A percentile compares a stretch with the other conserved stretches of the same genome.
Evolutionary conservation across 2,888 invertebrate genomes (phyloP).

Genomic region (Drosophila lacicola): DNA sequence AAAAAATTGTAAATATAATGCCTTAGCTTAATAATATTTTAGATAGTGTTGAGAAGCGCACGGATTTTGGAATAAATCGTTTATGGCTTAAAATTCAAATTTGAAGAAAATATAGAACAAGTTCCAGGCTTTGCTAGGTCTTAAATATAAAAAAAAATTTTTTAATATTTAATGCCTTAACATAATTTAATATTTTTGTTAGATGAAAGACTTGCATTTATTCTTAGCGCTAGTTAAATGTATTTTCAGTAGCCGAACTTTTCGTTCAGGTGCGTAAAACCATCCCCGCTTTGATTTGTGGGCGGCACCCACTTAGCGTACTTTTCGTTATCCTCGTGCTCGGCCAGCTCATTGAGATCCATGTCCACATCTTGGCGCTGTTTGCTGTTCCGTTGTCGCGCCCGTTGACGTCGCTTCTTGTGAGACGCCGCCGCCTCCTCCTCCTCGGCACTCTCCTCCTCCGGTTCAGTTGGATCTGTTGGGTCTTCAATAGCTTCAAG

Average conservation of each 20-base stretch:
- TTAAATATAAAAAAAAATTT: neutral
- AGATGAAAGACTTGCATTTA: neutral
- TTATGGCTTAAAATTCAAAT: conserved; percentile 13
- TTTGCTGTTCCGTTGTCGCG: conserved; percentile 79
- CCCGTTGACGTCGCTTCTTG: conserved; percentile 78
- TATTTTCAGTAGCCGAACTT: conserved; percentile 90
- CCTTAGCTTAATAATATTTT: no score
- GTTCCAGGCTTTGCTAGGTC: neutral
- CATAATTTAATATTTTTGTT: neutral
- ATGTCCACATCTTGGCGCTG: conserved; percentile 84
- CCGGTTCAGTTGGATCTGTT: neutral
- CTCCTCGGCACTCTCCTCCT: conserved; percentile 29
- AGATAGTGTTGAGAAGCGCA: no score
- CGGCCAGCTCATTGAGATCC: conserved; percentile 83
- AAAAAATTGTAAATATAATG: no score
- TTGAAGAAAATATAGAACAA: neutral
- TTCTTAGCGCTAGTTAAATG: conserved; percentile 11
- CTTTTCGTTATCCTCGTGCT: conserved; percentile 87
- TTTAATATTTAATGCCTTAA: neutral
- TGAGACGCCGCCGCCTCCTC: conserved; percentile 21
- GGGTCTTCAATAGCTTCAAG: conserved; percentile 26
- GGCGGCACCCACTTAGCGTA: conserved; percentile 93
- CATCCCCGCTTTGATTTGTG: conserved; percentile 90
- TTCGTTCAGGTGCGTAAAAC: conserved; percentile 90
- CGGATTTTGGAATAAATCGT: neutral